phyloP scores from a whole-genome alignment of 2,113 vertebrate genomes.

The Isurus oxyrinchus region DNA sequence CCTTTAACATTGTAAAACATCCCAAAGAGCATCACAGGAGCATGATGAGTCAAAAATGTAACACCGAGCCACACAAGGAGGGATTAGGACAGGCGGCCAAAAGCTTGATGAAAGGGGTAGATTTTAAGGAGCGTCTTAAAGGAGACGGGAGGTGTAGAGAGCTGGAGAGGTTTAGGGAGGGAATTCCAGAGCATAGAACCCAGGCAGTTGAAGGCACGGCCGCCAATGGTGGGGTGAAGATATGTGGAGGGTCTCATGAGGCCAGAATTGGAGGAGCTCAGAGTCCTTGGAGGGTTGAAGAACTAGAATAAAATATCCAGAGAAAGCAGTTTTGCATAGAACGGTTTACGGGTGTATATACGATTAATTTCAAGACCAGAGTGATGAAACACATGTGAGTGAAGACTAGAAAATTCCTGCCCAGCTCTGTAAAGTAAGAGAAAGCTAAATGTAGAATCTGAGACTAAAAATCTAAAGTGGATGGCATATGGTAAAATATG shows the following conservation, averaged over 20 bases:
- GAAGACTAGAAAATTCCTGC: neutral
- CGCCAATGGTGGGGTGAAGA: neutral
- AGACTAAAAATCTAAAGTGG: neutral
- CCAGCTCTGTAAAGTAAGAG: neutral
- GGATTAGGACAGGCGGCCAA: neutral
- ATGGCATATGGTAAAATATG: neutral
- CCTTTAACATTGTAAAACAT: neutral
- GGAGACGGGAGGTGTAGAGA: neutral
- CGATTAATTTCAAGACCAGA: neutral
- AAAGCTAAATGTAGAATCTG: neutral
- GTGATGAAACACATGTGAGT: neutral
- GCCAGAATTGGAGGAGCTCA: neutral
- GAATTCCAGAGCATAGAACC: neutral
- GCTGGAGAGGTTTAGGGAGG: neutral
- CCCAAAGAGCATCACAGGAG: neutral
- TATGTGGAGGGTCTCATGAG: neutral
- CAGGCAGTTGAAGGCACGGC: neutral
- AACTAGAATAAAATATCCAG: neutral
- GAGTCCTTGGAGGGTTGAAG: neutral
- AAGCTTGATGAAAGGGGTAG: neutral
- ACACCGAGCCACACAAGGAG: neutral
- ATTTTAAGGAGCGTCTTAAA: neutral
- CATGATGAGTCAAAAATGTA: neutral
- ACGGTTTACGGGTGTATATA: neutral
- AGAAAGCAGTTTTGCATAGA: neutral